Evolutionary conservation across 2,113 vertebrate genomes (phyloP).

Genomic region (Indri indri): DNA sequence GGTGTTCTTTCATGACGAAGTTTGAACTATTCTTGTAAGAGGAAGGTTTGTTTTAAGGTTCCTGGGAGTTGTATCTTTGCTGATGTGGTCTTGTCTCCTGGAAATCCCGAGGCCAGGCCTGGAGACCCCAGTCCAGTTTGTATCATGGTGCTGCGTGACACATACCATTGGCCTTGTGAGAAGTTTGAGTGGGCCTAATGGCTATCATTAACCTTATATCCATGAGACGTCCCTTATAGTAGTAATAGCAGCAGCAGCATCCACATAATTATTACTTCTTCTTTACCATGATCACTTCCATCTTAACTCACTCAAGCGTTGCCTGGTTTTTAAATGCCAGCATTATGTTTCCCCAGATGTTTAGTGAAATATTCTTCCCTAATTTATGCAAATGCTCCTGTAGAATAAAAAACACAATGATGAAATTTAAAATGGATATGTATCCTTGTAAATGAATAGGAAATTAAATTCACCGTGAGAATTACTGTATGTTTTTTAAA

Average conservation of each 20-base stretch:
- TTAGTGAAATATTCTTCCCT: not conserved
- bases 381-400: not conserved
- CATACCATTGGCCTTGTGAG: not conserved
- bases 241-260: not conserved
- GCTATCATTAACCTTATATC: not conserved
- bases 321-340: not conserved
- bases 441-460: not conserved
- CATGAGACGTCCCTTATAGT: not conserved
- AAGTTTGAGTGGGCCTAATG: not conserved
- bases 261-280: not conserved
- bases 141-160: not conserved
- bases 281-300: not conserved
- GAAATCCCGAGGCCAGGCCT: no score
- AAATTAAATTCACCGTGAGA: not conserved
- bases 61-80: not conserved
- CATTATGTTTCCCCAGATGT: not conserved
- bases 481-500: not conserved
- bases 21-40: not conserved
- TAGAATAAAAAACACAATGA: not conserved
- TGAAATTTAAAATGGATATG: not conserved
- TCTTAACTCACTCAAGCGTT: not conserved
- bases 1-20: not conserved
- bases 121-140: not conserved
- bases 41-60: no score
- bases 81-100: not conserved